phyloP scores from a whole-genome alignment of 2,888 invertebrate genomes.

The Amblyteles armatorius region DNA sequence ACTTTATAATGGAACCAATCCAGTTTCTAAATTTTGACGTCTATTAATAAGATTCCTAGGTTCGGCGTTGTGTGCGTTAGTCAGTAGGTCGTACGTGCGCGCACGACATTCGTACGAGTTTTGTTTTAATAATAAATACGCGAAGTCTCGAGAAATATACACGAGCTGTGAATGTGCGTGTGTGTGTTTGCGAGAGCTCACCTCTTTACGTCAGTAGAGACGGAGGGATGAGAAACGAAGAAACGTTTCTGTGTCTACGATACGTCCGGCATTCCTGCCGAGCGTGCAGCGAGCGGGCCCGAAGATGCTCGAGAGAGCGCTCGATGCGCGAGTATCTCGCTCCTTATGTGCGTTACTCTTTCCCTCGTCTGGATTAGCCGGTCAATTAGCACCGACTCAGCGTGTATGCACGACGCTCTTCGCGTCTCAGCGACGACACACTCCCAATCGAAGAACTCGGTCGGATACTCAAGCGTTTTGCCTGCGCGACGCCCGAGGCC shows the following conservation, averaged over 20 bases:
- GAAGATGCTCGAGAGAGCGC: slow-evolving; percentile 17
- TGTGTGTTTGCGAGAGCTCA: slow-evolving; percentile 33
- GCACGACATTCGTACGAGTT: neutral
- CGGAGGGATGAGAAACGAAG: slow-evolving; percentile 12
- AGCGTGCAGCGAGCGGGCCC: neutral
- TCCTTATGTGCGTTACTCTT: slow-evolving; percentile 27
- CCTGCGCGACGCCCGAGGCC: slow-evolving; percentile 47
- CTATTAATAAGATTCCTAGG: slow-evolving; percentile 13
- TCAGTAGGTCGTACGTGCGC: slow-evolving; percentile 16
- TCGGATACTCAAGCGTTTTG: slow-evolving; percentile 3
- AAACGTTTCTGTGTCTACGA: slow-evolving; percentile 56
- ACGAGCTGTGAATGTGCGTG: neutral
- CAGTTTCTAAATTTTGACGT: slow-evolving; percentile 60
- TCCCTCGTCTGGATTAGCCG: slow-evolving; percentile 58
- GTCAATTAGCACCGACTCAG: slow-evolving; percentile 65
- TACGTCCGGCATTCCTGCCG: slow-evolving; percentile 64
- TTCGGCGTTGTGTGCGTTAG: neutral
- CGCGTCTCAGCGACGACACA: slow-evolving; percentile 6
- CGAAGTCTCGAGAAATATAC: neutral
- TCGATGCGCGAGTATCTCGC: slow-evolving; percentile 6
- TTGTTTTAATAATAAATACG: neutral
- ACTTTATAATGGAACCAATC: slow-evolving; percentile 50
- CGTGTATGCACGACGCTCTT: slow-evolving; percentile 1
- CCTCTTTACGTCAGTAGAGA: slow-evolving; percentile 40
- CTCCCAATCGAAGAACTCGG: slow-evolving; percentile 31